phyloP scores from a whole-genome alignment of 2,888 invertebrate species.

The Chirona hameri region DNA sequence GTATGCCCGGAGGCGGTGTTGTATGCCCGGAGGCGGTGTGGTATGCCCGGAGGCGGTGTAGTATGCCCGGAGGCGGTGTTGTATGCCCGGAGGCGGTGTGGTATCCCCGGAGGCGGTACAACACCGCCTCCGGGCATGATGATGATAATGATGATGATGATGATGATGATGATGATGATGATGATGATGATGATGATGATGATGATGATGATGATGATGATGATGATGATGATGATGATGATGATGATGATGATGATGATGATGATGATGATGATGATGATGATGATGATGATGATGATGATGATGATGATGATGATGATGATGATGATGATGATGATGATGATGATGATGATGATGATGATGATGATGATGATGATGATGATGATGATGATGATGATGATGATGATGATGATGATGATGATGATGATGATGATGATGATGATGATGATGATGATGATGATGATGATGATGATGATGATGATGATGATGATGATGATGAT shows the following conservation, averaged over 20 bases:
- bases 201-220: conserved; percentile 27
- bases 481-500: conserved; percentile 11
- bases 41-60: no score
- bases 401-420: neutral
- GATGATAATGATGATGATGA: neutral
- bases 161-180: conserved; percentile 7
- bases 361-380: conserved; percentile 10
- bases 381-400: conserved; percentile 12
- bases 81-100: no score
- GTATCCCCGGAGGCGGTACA: no score
- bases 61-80: no score
- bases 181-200: conserved; percentile 8
- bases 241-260: conserved; percentile 25
- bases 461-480: conserved; percentile 12
- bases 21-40: no score
- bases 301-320: conserved; percentile 12
- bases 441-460: conserved; percentile 22
- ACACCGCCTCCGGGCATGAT: no score
- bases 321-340: neutral
- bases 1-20: no score
- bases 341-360: conserved; percentile 10
- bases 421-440: conserved; percentile 22
- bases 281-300: conserved; percentile 10
- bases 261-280: conserved; percentile 25
- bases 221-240: conserved; percentile 25